phyloP scores from a whole-genome alignment of 1,140 invertebrate species.

The Gyrodactylus bullatarudis region DNA sequence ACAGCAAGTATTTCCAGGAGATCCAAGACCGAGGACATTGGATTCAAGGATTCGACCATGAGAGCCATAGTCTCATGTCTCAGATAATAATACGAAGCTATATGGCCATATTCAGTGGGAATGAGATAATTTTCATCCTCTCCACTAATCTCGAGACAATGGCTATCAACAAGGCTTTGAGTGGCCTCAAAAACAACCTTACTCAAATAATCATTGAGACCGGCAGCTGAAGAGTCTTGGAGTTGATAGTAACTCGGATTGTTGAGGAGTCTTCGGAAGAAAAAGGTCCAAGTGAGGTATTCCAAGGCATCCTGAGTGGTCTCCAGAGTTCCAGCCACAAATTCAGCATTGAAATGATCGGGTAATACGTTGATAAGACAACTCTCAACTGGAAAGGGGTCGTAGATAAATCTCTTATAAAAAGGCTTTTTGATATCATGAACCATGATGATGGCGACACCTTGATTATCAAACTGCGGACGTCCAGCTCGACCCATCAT shows the following conservation, averaged over 20 bases:
- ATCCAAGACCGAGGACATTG: conserved; percentile 32
- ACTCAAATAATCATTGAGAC: conserved; percentile 8
- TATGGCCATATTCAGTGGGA: conserved; percentile 38
- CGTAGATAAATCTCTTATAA: conserved; percentile 92
- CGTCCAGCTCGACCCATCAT: conserved; percentile 45
- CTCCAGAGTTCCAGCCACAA: conserved; percentile 57
- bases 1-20: conserved; percentile 39
- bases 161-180: neutral
- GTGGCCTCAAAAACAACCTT: conserved; percentile 6
- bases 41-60: conserved; percentile 34
- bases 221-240: neutral
- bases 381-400: conserved; percentile 94
- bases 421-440: conserved; percentile 95
- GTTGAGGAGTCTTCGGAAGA: conserved; percentile 56
- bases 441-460: conserved; percentile 73
- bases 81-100: conserved; percentile 87
- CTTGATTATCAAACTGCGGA: conserved; percentile 70
- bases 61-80: conserved; percentile 54
- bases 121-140: conserved; percentile 33
- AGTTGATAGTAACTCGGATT: conserved; percentile 32
- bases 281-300: conserved; percentile 92
- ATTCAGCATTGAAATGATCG: conserved; percentile 91
- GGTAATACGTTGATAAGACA: conserved; percentile 48
- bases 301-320: conserved; percentile 70
- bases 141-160: neutral